Evolutionary conservation across 2,113 vertebrate genomes (phyloP), one percentile per base, ranked within the genome.

Genomic region (Archocentrus centrarchus): DNA sequence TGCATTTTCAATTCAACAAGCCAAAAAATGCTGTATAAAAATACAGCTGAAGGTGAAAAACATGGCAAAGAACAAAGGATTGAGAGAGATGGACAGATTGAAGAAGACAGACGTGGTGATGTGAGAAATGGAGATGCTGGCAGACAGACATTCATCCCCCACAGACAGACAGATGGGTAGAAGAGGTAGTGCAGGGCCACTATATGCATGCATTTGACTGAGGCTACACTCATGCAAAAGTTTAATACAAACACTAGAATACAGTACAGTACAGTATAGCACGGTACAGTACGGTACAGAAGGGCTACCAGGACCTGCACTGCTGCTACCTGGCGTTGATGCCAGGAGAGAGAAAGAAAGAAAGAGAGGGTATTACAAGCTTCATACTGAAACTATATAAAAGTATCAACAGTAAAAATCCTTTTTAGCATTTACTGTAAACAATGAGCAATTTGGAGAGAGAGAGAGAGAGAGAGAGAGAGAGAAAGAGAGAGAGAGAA

Each of bases 341-440:
- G 90, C 79, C 91, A 93, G 92, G 95, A 93, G 77, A 90, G 92
- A 96, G 78, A 89, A 97, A 96, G 30, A 58, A 80, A 83, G 80
- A 81, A 66, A 80, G 82, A 88, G 44, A 79, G 68, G 88, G 85
- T 94, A 96, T 97, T 95, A 93, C 95, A 97, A 97, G 92, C 59
- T 95, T 95, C 93, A 92, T 95, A 96, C 88, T 95, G 96, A 97
- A 97, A 93, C 88, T 88, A 96, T 90, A 98, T 95, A 99, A 99
- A 99, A 98, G 96, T 97, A 97, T 96, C 94, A 97, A 97, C 93
- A 96, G 96, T 97, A 97, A 97, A 98, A 99, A 97, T 96, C 95
- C 95, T 96, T 95, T 93, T 96, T 95, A 95, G 97, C 94, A 94
- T 98, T 97, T 97, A 98, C 97, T 99, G 98, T 99, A 99, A 99